These are phyloP conservation scores for Lacerta agilis DNA, from an alignment of 2,797 vertebrate species.

Conservation along the genomic window DNA sequence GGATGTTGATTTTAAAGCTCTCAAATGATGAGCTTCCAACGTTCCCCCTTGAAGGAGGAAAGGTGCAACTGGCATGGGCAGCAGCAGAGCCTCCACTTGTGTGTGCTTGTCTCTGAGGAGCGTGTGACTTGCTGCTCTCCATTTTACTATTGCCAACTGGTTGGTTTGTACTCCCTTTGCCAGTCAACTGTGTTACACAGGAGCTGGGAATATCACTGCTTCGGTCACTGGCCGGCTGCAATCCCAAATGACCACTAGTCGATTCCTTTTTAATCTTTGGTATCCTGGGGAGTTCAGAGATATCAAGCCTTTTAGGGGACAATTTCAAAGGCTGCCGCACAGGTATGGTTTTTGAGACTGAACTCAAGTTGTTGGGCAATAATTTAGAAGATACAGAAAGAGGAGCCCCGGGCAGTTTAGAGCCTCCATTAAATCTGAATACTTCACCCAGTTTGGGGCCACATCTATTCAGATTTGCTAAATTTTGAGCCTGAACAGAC, in stretches of 20 bases:
- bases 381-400: conserved; percentile 35
- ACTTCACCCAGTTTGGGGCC: conserved; percentile 38
- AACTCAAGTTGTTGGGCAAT: conserved; percentile 38
- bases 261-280: conserved; percentile 91
- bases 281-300: conserved; percentile 92
- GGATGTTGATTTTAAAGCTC: conserved; percentile 93
- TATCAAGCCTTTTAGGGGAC: conserved; percentile 81
- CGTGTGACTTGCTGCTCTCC: conserved; percentile 76
- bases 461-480: neutral
- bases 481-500: conserved; percentile 64
- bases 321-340: conserved; percentile 79
- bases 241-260: conserved; percentile 44
- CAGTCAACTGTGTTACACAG: conserved; percentile 86
- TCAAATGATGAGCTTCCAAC: conserved; percentile 78
- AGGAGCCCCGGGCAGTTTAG: neutral
- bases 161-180: conserved; percentile 78
- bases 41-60: conserved; percentile 67
- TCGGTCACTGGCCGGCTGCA: conserved; percentile 28
- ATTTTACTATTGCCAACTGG: conserved; percentile 54
- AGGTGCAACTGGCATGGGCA: conserved; percentile 40
- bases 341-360: conserved; percentile 53
- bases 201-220: conserved; percentile 78
- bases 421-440: conserved; percentile 47
- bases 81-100: conserved; percentile 52
- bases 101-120: conserved; percentile 67